Conservation (phyloP, 2,113 vertebrate genomes). For the Atlantisia rogersi region DNA sequence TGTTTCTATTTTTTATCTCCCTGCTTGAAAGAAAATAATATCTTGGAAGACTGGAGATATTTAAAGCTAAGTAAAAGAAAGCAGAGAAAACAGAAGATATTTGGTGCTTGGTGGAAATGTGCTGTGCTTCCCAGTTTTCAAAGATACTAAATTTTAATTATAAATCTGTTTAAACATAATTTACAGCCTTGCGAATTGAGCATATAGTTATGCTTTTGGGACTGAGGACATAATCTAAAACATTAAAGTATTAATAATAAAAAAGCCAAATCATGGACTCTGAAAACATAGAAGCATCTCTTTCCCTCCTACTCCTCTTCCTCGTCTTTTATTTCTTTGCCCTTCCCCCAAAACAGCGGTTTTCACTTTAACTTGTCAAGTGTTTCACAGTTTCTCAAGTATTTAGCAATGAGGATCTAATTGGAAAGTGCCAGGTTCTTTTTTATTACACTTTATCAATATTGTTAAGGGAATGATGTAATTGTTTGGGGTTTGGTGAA, state of each 20-base stretch:
- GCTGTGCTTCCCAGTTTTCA: neutral
- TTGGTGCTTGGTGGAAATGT: neutral
- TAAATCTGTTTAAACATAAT: neutral
- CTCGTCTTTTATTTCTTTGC: neutral
- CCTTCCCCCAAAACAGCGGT: neutral
- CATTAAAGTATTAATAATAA: neutral
- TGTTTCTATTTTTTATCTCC: neutral
- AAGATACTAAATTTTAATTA: neutral
- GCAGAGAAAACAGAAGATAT: neutral
- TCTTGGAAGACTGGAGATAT: neutral
- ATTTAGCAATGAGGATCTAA: constrained; percentile 65
- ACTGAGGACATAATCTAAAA: neutral
- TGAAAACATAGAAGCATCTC: neutral
- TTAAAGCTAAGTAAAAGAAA: neutral
- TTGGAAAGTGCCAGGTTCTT: constrained; percentile 67
- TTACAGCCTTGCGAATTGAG: neutral
- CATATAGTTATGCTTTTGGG: neutral
- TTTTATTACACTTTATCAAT: constrained; percentile 78
- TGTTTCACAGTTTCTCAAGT: constrained; percentile 39
- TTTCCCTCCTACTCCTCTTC: neutral
- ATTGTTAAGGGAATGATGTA: constrained; percentile 80
- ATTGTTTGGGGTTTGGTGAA: constrained; percentile 89
- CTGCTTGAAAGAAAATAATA: neutral
- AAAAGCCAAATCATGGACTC: neutral
- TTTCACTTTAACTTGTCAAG: constrained; percentile 40